phyloP scores from a whole-genome alignment of 64 coral and sea anemone species.

The Dendronephthya gigantea region DNA sequence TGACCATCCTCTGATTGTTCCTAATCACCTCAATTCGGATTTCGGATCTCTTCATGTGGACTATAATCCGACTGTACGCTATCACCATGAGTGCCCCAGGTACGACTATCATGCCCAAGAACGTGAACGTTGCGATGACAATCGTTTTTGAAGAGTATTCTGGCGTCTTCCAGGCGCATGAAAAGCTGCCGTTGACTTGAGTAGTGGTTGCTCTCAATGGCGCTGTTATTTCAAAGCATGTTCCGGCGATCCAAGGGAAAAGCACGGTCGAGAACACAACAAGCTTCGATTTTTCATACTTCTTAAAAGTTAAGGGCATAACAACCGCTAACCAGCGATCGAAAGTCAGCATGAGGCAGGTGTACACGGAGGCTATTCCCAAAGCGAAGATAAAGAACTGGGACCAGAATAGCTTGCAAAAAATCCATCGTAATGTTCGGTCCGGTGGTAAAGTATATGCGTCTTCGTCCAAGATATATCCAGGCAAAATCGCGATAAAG shows the following conservation, averaged over 20 bases:
- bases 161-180: background rate
- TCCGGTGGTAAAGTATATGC: slow-evolving; percentile 12
- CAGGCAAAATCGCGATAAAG: slow-evolving; percentile 25
- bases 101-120: background rate
- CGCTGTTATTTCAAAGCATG: background rate
- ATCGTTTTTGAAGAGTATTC: background rate
- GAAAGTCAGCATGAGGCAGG: slow-evolving; percentile 35
- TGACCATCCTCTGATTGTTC: background rate
- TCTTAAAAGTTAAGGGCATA: background rate
- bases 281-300: background rate
- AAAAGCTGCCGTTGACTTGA: background rate
- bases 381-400: slow-evolving; percentile 26
- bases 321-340: slow-evolving; percentile 46
- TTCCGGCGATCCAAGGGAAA: background rate
- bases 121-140: background rate
- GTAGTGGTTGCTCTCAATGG: background rate
- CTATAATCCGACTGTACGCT: background rate
- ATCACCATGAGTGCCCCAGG: background rate
- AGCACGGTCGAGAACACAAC: background rate
- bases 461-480: slow-evolving; percentile 10
- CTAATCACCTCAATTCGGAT: background rate
- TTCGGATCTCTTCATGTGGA: background rate
- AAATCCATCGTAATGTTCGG: background rate
- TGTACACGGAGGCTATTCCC: slow-evolving; percentile 33
- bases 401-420: slow-evolving; percentile 41